Percentiles rank a stretch among this genome's conserved stretches.
Conservation (phyloP, 2,888 invertebrate genomes). For the Dendrolimus pini region DNA sequence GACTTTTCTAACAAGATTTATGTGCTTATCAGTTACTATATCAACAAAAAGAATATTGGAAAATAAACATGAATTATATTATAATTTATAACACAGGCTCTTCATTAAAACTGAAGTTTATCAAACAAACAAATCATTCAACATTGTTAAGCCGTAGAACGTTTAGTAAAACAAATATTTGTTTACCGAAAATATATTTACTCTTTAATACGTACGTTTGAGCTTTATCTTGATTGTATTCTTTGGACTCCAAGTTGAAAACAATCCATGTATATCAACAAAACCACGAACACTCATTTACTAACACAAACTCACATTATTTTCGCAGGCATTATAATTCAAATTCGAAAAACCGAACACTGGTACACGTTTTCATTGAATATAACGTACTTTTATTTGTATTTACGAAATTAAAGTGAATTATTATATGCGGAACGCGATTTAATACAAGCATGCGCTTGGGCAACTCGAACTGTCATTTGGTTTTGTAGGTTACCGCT, state of each 20-base stretch:
- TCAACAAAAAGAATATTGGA: not conserved
- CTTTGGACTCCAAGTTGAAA: conserved; percentile 69
- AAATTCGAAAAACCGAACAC: conserved; percentile 4
- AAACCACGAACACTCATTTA: conserved; percentile 69
- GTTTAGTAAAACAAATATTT: not conserved
- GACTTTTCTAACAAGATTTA: too few relatives aligned
- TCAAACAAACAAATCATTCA: too few relatives aligned
- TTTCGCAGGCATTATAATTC: conserved; percentile 26
- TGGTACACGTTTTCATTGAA: conserved; percentile 6
- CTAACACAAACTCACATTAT: conserved; percentile 51
- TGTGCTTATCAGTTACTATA: too few relatives aligned
- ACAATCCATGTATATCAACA: conserved; percentile 64
- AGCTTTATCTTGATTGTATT: conserved; percentile 72
- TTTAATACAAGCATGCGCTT: conserved; percentile 59
- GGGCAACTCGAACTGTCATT: conserved; percentile 53
- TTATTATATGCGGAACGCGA: conserved; percentile 26
- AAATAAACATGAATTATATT: not conserved
- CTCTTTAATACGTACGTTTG: conserved; percentile 52
- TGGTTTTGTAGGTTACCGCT: conserved; percentile 43
- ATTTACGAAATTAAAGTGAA: conserved; percentile 4
- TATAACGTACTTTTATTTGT: conserved; percentile 7
- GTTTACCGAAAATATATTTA: not conserved
- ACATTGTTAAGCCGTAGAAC: too few relatives aligned
- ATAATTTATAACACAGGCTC: too few relatives aligned
- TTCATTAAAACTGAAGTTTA: too few relatives aligned